A percentile compares a stretch with the other conserved stretches of the same genome.
These are phyloP conservation scores for Oscheius sp. DNA, from an alignment of 2,888 invertebrate species.

Conservation along the genomic window DNA sequence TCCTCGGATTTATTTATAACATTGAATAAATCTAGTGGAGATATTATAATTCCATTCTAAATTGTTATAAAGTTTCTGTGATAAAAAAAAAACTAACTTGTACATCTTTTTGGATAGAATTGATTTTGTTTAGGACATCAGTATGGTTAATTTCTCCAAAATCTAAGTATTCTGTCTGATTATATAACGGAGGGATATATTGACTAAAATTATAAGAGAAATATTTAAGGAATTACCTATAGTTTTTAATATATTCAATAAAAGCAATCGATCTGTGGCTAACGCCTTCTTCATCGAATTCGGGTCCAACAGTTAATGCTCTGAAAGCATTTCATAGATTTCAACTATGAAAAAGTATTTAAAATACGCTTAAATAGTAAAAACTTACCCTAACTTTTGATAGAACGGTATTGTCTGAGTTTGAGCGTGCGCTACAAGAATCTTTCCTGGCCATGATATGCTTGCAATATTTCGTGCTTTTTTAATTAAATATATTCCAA, in stretches of 20 bases:
- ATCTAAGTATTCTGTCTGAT: background rate
- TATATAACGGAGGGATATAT: too few species aligned
- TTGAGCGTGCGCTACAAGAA: slow-evolving; percentile 31
- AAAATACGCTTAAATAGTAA: too few species aligned
- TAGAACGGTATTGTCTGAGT: slow-evolving; percentile 14
- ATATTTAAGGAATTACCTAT: too few species aligned
- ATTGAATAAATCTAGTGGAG: background rate
- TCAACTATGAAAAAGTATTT: too few species aligned
- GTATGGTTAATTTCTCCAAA: background rate
- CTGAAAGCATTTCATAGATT: slow-evolving; percentile 2
- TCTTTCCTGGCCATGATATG: slow-evolving; percentile 1
- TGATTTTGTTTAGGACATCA: background rate
- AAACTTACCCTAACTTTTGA: slow-evolving; percentile 25
- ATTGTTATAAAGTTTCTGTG: background rate
- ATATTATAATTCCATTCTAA: background rate
- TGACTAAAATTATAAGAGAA: too few species aligned
- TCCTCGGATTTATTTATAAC: background rate
- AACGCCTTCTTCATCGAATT: slow-evolving; percentile 29
- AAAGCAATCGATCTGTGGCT: slow-evolving; percentile 18
- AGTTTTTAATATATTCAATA: background rate
- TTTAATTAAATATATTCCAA: background rate
- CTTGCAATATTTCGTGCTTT: background rate
- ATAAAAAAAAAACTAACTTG: background rate
- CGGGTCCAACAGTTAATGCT: slow-evolving; percentile 9
- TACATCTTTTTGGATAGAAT: background rate